Percentiles rank a stretch among this genome's conserved stretches.
These are phyloP conservation scores for Carposina sasakii DNA, from an alignment of 1,140 invertebrate species.

Conservation along the genomic window DNA sequence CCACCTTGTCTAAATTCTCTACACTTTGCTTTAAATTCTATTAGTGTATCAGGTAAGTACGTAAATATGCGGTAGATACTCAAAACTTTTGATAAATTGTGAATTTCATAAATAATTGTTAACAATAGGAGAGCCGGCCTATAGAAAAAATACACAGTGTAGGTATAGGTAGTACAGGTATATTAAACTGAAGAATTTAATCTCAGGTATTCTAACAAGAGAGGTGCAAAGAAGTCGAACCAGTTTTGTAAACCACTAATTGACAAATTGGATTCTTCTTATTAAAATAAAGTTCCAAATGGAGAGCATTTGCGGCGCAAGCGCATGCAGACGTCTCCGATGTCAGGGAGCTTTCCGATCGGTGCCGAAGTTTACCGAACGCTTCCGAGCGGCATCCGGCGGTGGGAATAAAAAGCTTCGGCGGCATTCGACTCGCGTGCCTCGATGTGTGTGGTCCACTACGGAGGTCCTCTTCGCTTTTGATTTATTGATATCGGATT, in stretches of 20 bases:
- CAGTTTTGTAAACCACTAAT: conserved; percentile 73
- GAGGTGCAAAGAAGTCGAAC: conserved; percentile 63
- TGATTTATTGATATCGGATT: conserved; percentile 65
- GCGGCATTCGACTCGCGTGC: conserved; percentile 70
- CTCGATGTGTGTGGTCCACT: conserved; percentile 70
- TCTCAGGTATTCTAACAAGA: too few relatives aligned
- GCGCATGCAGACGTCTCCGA: conserved; percentile 49
- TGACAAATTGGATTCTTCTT: conserved; percentile 82
- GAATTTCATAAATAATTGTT: too few relatives aligned
- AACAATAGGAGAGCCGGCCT: too few relatives aligned
- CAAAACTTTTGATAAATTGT: too few relatives aligned
- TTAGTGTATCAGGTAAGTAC: too few relatives aligned
- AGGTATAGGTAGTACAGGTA: too few relatives aligned
- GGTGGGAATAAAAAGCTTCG: conserved; percentile 62
- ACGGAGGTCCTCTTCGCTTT: conserved; percentile 57
- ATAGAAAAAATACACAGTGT: too few relatives aligned
- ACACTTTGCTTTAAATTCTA: too few relatives aligned
- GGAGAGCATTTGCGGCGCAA: conserved; percentile 46
- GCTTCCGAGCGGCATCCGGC: conserved; percentile 38
- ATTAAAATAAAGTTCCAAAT: conserved; percentile 73
- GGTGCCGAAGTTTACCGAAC: conserved; percentile 53
- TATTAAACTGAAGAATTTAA: too few relatives aligned
- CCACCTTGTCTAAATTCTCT: too few relatives aligned
- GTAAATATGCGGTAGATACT: too few relatives aligned
- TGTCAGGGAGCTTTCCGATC: conserved; percentile 50